These are phyloP conservation scores for Chiroxiphia lanceolata DNA, from an alignment of 2,797 vertebrate genomes.

Conservation along the genomic window DNA sequence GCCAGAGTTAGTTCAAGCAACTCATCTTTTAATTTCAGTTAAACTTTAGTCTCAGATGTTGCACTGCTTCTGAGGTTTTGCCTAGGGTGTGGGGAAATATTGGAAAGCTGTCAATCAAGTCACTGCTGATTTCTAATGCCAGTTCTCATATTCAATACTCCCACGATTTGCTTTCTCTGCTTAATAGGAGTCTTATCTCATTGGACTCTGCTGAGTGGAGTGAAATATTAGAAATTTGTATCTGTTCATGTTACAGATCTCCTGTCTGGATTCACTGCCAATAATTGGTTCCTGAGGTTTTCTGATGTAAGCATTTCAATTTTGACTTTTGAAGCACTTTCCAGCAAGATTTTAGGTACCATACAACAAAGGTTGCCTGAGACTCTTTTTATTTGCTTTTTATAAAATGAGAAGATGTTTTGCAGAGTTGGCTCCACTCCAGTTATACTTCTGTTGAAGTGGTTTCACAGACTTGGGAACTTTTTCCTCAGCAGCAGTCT, in stretches of 20 bases:
- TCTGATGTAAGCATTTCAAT: not conserved
- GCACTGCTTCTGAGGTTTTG: not conserved
- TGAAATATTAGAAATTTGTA: constrained; percentile 4
- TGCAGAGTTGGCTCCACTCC: not conserved
- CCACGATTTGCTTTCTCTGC: not conserved
- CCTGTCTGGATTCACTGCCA: not conserved
- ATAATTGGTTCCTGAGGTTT: not conserved
- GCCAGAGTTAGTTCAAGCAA: not conserved
- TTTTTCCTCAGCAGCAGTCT: not conserved
- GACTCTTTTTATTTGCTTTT: not conserved
- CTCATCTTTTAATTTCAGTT: not conserved
- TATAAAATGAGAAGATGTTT: not conserved
- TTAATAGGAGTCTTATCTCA: constrained; percentile 18
- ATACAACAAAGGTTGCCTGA: not conserved
- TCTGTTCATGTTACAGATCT: not conserved
- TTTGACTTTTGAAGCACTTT: not conserved
- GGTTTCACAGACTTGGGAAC: not conserved
- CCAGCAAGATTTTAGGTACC: not conserved
- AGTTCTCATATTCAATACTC: not conserved
- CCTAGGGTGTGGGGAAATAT: not conserved
- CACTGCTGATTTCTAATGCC: not conserved
- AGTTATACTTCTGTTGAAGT: not conserved
- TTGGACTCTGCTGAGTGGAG: not conserved
- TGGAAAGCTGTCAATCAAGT: not conserved
- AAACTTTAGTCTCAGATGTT: not conserved